Evolutionary conservation across 2,113 vertebrate species (phyloP), one percentile per base, ranked within the genome.

Genomic region (Tor tambroides): DNA sequence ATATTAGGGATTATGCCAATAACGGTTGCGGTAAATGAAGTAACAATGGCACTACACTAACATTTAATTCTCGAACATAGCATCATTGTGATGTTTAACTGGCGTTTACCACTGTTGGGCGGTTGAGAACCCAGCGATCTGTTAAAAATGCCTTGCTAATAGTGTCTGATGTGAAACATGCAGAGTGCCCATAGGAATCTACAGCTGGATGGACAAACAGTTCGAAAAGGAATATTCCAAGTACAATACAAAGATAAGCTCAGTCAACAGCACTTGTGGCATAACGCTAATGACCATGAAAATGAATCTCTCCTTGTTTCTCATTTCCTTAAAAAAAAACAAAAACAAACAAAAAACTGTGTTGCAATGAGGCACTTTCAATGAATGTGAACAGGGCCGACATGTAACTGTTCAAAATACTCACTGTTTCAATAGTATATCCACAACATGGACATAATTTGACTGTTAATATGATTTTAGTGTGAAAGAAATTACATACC

Each of bases 1-100:
- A 32, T 86, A 81, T 59, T n/a, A 87, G 54, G 41, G 28, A 83
- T 54, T 63, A 74, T 32, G 9, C 38, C 74, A 32, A 76, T 75
- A 51, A 65, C 7, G 28, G 28, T n/a, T 7, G 49, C 19, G 14
- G 71, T 65, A 76, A 49, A 74, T 83, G 26, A 76, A 65, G 71
- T 41, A 84, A 81, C 56, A 81, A 59, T 84, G 46, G 23, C 63
- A 71, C 63, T 35, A 32, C 26, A 71, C 41, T 49, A 32, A 71
- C 43, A 71, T 83, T 71, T 83, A 51, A 71, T 71, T 69, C 80
- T n/a, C 6, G 17, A 71, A 49, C 80, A 83, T 83, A 3, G 38
- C 35, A 8, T 32, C 21, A 61, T 80, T 56, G 19, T 15, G n/a
- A 46, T 63, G 38, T 65, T 81, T 28, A 28, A 19, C 3, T 2